Conservation (phyloP, 1,140 invertebrate species). For the Nixonia krombeini region DNA sequence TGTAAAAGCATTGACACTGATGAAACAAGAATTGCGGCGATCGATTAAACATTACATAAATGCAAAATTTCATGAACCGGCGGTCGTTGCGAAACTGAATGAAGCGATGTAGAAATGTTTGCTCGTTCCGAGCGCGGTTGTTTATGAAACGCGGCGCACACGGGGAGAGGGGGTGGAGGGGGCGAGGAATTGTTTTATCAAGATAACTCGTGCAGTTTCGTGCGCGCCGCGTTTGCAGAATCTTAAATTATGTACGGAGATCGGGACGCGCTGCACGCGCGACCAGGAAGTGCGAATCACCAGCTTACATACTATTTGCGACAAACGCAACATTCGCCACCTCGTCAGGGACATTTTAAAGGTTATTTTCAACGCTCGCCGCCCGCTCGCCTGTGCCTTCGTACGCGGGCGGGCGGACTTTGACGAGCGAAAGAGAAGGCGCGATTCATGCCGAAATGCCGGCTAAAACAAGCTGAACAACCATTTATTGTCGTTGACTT, state of each 20-base stretch:
- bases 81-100: too few relatives aligned
- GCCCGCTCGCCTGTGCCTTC: slow-evolving; percentile 10
- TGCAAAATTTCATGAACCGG: neutral
- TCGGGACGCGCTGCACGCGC: slow-evolving; percentile 19
- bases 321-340: slow-evolving; percentile 62
- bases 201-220: neutral
- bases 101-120: neutral
- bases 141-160: too few relatives aligned
- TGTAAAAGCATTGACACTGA: too few relatives aligned
- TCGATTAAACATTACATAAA: neutral
- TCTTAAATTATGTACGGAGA: slow-evolving; percentile 27
- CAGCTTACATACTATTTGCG: slow-evolving; percentile 57
- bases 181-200: neutral
- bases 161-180: too few relatives aligned
- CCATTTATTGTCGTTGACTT: slow-evolving; percentile 28
- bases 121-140: too few relatives aligned
- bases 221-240: neutral
- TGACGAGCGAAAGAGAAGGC: slow-evolving; percentile 40
- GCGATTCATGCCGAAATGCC: slow-evolving; percentile 1
- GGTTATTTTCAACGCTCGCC: slow-evolving; percentile 63
- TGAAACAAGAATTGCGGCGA: too few relatives aligned
- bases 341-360: slow-evolving; percentile 64
- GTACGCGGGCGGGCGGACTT: slow-evolving; percentile 12
- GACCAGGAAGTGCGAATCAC: slow-evolving; percentile 65
- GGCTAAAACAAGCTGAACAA: too few relatives aligned